Percentiles rank a stretch among this genome's conserved stretches.
Conservation (phyloP, 2,797 vertebrate genomes). For the Acanthis flammea region DNA sequence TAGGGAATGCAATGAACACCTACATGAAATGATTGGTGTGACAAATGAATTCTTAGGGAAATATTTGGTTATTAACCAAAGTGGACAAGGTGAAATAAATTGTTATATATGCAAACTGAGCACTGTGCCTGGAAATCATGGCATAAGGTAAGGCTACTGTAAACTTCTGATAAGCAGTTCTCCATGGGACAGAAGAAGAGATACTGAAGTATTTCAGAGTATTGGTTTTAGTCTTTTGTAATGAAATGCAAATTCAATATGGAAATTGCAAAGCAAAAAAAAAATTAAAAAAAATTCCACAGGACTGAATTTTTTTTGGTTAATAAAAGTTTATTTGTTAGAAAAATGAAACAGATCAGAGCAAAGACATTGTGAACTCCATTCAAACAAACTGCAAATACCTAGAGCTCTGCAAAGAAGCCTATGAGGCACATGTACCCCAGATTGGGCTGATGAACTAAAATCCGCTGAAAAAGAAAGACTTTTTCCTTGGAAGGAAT, state of each 20-base stretch:
- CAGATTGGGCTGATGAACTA: not conserved
- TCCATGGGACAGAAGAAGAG: not conserved
- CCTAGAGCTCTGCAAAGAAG: not conserved
- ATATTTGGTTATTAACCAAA: not conserved
- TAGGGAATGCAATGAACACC: not conserved
- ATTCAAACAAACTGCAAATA: not conserved
- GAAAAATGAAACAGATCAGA: not conserved
- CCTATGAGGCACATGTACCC: not conserved
- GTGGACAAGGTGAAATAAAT: not conserved
- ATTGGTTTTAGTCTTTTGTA: not conserved
- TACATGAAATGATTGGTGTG: not conserved
- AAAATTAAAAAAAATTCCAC: too few relatives aligned
- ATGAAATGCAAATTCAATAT: not conserved
- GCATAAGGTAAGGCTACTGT: not conserved
- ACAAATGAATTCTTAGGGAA: not conserved
- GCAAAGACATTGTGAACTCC: not conserved
- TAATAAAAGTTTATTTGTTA: not conserved
- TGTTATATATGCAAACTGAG: not conserved
- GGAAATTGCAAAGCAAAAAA: not conserved
- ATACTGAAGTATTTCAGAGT: not conserved
- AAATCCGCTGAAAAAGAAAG: not conserved
- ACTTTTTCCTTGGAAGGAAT: not conserved
- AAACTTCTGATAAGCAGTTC: not conserved
- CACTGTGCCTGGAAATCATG: not conserved
- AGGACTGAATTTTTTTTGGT: rapidly evolving